Conservation (phyloP, 2,888 invertebrate species). For the Dasypogon diadema region DNA sequence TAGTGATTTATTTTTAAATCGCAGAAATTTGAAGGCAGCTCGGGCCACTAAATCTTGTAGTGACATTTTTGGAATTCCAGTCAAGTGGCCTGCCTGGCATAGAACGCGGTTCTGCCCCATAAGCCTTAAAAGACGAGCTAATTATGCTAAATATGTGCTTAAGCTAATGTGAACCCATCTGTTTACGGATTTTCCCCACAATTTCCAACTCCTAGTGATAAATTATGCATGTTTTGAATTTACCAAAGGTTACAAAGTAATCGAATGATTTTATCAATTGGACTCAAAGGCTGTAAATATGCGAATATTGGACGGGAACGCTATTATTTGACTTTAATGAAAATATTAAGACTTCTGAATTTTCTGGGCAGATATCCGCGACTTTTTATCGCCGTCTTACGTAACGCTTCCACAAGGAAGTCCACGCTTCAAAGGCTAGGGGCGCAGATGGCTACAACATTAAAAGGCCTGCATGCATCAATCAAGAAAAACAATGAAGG, state of each 20-base stretch:
- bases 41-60: slow-evolving; percentile 34
- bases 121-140: slow-evolving; percentile 12
- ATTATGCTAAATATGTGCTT: slow-evolving; percentile 47
- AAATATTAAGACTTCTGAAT: slow-evolving; percentile 11
- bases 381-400: background rate
- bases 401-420: slow-evolving; percentile 35
- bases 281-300: background rate
- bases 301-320: background rate
- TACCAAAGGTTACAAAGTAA: slow-evolving; percentile 12
- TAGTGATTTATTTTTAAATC: slow-evolving; percentile 31
- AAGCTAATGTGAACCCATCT: slow-evolving; percentile 40
- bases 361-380: background rate
- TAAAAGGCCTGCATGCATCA: background rate
- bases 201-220: slow-evolving; percentile 5
- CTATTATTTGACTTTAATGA: slow-evolving; percentile 8
- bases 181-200: slow-evolving; percentile 33
- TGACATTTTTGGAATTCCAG: slow-evolving; percentile 37
- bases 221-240: slow-evolving; percentile 8
- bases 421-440: background rate
- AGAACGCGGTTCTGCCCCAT: background rate
- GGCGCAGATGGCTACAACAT: background rate
- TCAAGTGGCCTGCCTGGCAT: background rate
- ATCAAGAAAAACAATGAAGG: background rate
- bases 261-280: background rate
- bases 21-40: slow-evolving; percentile 19